A percentile compares a stretch with the other conserved stretches of the same genome.
These are phyloP conservation scores for Stictonetta naevosa DNA, from an alignment of 2,113 vertebrate species.

Conservation along the genomic window DNA sequence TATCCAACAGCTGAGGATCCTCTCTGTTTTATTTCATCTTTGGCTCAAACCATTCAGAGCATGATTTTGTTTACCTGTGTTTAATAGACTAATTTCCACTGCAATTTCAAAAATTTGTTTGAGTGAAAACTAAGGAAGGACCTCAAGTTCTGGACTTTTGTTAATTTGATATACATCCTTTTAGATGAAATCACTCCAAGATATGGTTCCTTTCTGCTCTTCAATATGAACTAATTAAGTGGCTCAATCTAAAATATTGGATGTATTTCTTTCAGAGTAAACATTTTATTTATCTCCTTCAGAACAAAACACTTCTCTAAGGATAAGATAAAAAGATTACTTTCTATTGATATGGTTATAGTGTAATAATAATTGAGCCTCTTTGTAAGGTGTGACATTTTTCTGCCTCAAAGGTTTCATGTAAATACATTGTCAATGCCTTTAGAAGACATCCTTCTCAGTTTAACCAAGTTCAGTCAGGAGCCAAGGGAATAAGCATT, in stretches of 20 bases:
- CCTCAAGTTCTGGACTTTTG: neutral
- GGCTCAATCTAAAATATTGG: neutral
- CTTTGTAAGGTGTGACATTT: neutral
- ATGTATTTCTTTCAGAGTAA: conserved; percentile 9
- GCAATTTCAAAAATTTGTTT: neutral
- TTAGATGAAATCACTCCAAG: neutral
- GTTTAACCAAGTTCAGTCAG: neutral
- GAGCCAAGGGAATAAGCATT: rapidly evolving
- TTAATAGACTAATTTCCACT: neutral
- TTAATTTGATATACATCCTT: neutral
- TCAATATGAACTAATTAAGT: conserved; percentile 8
- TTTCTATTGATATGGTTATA: neutral
- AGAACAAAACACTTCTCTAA: conserved; percentile 5
- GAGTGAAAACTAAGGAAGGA: neutral
- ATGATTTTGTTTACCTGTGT: neutral
- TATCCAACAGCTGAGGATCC: neutral
- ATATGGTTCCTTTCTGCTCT: neutral
- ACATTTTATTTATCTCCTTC: neutral
- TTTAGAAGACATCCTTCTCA: neutral
- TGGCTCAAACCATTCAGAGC: neutral
- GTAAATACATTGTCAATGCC: neutral
- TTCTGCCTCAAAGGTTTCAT: neutral
- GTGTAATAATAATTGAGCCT: neutral
- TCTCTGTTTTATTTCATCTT: neutral
- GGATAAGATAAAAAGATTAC: neutral